A percentile compares a stretch with the other conserved stretches of the same genome.
These are phyloP conservation scores for Leptinotarsa haldemani DNA, from an alignment of 2,888 invertebrate genomes.

Conservation along the genomic window DNA sequence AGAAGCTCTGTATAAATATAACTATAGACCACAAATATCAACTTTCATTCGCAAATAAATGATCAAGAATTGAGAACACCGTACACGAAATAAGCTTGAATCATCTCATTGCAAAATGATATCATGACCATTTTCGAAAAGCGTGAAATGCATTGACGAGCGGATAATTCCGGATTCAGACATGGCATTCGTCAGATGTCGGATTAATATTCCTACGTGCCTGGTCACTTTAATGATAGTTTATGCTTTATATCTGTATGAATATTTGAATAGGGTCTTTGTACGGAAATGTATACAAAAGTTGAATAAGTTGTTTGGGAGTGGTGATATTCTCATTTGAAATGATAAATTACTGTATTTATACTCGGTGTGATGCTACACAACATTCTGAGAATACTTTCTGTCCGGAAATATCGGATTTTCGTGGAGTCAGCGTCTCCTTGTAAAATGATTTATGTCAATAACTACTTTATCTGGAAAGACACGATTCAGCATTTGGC, in stretches of 20 bases:
- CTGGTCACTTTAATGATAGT: slow-evolving; percentile 31
- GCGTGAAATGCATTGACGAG: slow-evolving; percentile 22
- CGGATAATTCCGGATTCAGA: slow-evolving; percentile 35
- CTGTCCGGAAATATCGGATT: slow-evolving; percentile 18
- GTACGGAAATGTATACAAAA: slow-evolving; percentile 30
- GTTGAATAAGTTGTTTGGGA: slow-evolving; percentile 17
- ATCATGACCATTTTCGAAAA: slow-evolving; percentile 18
- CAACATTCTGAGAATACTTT: background rate
- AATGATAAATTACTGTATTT: slow-evolving; percentile 15
- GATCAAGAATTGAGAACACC: too few relatives aligned
- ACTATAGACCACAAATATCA: too few relatives aligned
- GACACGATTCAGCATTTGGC: slow-evolving; percentile 15
- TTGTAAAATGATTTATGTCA: slow-evolving; percentile 2
- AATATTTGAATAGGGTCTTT: slow-evolving; percentile 25
- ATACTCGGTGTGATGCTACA: background rate
- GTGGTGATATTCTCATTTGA: slow-evolving; percentile 19
- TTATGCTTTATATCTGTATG: slow-evolving; percentile 24
- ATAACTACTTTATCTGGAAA: slow-evolving; percentile 14
- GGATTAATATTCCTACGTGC: slow-evolving; percentile 29
- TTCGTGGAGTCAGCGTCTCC: slow-evolving; percentile 7
- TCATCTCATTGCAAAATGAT: background rate
- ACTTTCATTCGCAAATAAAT: too few relatives aligned
- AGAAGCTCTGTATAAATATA: too few relatives aligned
- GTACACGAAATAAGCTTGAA: too few relatives aligned
- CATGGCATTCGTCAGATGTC: slow-evolving; percentile 27